Evolutionary conservation across 2,113 vertebrate genomes (phyloP).

Genomic region (Octodon degus): DNA sequence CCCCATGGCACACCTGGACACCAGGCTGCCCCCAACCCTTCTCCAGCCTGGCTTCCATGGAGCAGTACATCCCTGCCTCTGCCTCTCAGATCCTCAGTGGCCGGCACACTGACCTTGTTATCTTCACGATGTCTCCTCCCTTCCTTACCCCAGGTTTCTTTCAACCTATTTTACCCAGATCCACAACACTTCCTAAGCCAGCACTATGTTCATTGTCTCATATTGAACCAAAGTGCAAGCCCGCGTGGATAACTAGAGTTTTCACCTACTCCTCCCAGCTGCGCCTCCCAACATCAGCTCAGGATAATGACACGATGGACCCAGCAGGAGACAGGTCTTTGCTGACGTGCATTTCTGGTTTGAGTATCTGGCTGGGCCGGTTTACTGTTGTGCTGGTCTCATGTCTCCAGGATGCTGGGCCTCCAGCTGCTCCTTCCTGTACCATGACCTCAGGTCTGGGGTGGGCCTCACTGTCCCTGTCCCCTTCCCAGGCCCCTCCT

Average conservation of each 20-base stretch:
- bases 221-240: neutral
- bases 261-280: neutral
- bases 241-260: neutral
- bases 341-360: neutral
- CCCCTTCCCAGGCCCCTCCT: neutral
- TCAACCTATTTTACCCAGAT: neutral
- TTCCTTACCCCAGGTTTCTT: neutral
- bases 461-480: neutral
- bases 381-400: neutral
- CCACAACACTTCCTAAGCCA: neutral
- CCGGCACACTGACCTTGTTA: neutral
- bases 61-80: neutral
- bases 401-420: too few species aligned
- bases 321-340: neutral
- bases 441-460: neutral
- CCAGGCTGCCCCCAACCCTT: neutral
- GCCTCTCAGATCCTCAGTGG: neutral
- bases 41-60: neutral
- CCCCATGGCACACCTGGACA: neutral
- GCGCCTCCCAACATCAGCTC: neutral
- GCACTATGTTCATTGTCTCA: neutral
- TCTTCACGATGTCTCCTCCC: neutral
- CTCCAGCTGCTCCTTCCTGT: neutral
- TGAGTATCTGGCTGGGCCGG: neutral
- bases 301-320: neutral